Percentiles rank a stretch among this genome's conserved stretches.
Evolutionary conservation across 2,888 invertebrate species (phyloP).

Genomic region (Hyppa rectilinea): DNA sequence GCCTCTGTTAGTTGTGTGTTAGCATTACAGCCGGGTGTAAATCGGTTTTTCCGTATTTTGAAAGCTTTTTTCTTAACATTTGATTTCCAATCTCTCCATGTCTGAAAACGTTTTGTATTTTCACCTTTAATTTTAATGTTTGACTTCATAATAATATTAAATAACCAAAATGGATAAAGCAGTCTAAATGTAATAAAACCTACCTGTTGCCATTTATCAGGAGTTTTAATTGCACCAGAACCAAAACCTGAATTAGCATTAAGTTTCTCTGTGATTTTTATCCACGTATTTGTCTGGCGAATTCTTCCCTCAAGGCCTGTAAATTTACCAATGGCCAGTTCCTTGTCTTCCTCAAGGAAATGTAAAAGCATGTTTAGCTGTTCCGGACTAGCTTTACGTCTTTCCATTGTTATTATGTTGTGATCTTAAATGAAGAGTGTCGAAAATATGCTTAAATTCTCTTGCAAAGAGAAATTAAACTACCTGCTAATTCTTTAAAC

Average conservation of each 20-base stretch:
- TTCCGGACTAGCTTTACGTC: conserved; percentile 82
- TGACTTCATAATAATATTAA: background rate
- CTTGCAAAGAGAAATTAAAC: conserved; percentile 11
- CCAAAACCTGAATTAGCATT: conserved; percentile 82
- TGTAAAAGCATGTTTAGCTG: conserved; percentile 81
- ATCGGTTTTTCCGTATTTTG: conserved; percentile 79
- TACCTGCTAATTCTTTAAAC: background rate
- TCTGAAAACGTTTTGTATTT: conserved; percentile 63
- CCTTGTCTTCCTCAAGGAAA: conserved; percentile 80
- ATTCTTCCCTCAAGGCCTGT: conserved; percentile 78
- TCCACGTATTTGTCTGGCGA: conserved; percentile 81
- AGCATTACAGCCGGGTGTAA: conserved; percentile 77
- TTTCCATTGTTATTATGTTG: conserved; percentile 69
- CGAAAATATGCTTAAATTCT: conserved; percentile 12
- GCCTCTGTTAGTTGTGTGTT: conserved; percentile 78
- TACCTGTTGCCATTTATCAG: conserved; percentile 84
- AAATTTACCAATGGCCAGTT: conserved; percentile 80
- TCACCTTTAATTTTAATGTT: background rate
- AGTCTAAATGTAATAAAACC: background rate
- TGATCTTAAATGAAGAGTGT: conserved; percentile 33
- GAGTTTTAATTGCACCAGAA: conserved; percentile 81
- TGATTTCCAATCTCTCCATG: conserved; percentile 83
- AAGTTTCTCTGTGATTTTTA: conserved; percentile 81
- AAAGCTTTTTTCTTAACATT: conserved; percentile 83
- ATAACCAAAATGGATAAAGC: background rate